phyloP scores from a whole-genome alignment of 1,140 invertebrate genomes.

The Zaprionus capensis region DNA sequence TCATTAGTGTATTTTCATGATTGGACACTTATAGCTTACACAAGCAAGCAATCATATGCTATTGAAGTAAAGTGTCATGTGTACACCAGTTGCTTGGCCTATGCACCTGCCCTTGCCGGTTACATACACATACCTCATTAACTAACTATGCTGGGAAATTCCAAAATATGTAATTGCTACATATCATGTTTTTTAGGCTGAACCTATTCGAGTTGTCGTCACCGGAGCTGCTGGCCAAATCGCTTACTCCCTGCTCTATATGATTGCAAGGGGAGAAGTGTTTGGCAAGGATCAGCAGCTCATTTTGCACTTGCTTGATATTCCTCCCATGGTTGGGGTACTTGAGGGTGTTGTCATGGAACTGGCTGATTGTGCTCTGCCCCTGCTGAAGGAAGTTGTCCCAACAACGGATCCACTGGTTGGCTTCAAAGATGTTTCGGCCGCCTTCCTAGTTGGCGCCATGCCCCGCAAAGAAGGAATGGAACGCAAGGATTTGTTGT shows the following conservation, averaged over 20 bases:
- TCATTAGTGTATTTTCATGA: background rate
- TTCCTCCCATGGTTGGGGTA: conserved; percentile 96
- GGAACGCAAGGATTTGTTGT: conserved; percentile 98
- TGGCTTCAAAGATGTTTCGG: conserved; percentile 98
- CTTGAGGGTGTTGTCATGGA: conserved; percentile 99
- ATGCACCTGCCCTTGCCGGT: background rate
- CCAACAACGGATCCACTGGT: conserved; percentile 94
- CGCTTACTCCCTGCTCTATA: conserved; percentile 97
- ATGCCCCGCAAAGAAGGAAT: conserved; percentile 99
- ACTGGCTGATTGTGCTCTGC: conserved; percentile 97
- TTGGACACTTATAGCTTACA: background rate
- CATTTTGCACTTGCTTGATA: conserved; percentile 96
- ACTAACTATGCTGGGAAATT: background rate
- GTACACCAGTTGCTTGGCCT: background rate
- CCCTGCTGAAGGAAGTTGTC: conserved; percentile 93
- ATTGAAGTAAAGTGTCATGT: background rate
- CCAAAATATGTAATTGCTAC: background rate
- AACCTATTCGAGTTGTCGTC: conserved; percentile 96
- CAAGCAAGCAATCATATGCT: background rate
- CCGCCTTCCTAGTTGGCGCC: conserved; percentile 98
- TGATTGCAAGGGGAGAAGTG: conserved; percentile 97
- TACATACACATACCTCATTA: background rate
- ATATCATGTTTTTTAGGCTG: conserved; percentile 67
- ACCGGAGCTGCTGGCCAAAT: conserved; percentile 99
- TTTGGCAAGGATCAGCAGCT: conserved; percentile 96